Conservation (phyloP, 2,888 invertebrate species). For the Drosophila greeni region DNA sequence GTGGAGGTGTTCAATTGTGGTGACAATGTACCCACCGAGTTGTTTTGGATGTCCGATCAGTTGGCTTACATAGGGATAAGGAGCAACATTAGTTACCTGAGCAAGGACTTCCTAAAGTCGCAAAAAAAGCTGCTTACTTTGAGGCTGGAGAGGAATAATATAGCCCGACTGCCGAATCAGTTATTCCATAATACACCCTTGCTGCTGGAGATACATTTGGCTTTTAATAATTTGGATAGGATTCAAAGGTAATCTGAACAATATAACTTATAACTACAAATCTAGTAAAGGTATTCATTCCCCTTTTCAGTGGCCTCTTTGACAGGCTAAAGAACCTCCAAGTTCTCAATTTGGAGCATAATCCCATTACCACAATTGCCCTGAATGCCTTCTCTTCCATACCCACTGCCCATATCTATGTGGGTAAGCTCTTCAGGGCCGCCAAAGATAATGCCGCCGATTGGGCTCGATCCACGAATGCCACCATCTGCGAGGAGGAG, state of each 20-base stretch:
- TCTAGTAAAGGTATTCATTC: background rate
- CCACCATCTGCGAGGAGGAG: slow-evolving; percentile 65
- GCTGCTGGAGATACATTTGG: slow-evolving; percentile 59
- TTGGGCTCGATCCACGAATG: slow-evolving; percentile 58
- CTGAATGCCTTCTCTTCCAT: slow-evolving; percentile 52
- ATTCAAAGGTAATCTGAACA: slow-evolving; percentile 52
- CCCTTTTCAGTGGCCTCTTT: slow-evolving; percentile 51
- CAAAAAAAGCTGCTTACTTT: slow-evolving; percentile 54
- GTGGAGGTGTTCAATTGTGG: slow-evolving; percentile 60
- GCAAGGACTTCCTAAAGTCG: slow-evolving; percentile 55
- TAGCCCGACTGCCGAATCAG: slow-evolving; percentile 59
- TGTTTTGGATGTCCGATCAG: slow-evolving; percentile 62
- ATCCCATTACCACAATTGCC: slow-evolving; percentile 61
- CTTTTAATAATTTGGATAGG: slow-evolving; percentile 59
- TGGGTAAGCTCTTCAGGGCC: slow-evolving; percentile 51
- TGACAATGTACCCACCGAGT: slow-evolving; percentile 59
- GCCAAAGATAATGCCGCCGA: slow-evolving; percentile 47
- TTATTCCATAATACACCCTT: slow-evolving; percentile 54
- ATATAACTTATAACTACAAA: background rate
- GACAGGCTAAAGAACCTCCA: slow-evolving; percentile 55
- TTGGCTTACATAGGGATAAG: slow-evolving; percentile 58
- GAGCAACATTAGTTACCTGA: slow-evolving; percentile 62
- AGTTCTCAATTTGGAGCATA: slow-evolving; percentile 61
- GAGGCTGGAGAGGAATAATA: slow-evolving; percentile 56
- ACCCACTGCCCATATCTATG: slow-evolving; percentile 56